Percentiles rank a stretch among this genome's conserved stretches.
phyloP scores from a whole-genome alignment of 2,113 vertebrate species.

The Recurvirostra avosetta region DNA sequence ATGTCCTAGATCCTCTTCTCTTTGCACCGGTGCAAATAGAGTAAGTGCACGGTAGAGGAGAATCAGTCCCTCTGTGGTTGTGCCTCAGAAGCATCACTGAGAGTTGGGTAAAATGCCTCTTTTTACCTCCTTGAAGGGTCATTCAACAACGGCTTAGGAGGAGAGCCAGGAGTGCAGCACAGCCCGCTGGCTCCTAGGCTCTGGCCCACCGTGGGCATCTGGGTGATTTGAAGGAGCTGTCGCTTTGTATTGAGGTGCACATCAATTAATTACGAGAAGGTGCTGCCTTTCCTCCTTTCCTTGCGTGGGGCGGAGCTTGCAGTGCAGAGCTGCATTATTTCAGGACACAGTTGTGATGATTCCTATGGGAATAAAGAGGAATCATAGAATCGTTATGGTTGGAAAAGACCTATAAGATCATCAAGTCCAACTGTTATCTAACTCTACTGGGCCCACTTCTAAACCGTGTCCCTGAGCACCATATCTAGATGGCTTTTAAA shows the following conservation, averaged over 20 bases:
- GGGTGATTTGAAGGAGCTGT: neutral
- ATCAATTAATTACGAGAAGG: neutral
- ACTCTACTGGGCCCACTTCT: too few relatives aligned
- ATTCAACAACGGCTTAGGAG: rapidly evolving
- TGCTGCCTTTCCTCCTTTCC: neutral
- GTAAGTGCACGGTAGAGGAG: neutral
- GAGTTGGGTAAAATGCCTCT: neutral
- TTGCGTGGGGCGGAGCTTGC: neutral
- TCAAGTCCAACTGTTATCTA: too few relatives aligned
- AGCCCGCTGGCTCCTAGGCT: neutral
- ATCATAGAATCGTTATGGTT: too few relatives aligned
- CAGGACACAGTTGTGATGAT: neutral
- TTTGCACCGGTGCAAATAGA: neutral
- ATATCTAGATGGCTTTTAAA: too few relatives aligned
- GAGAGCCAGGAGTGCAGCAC: neutral
- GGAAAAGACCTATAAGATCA: too few relatives aligned
- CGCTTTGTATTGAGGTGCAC: rapidly evolving
- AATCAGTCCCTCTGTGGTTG: neutral
- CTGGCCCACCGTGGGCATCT: rapidly evolving
- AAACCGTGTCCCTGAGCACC: too few relatives aligned
- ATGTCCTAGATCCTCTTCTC: neutral
- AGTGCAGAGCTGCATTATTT: neutral
- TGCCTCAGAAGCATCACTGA: too few relatives aligned
- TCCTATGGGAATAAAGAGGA: neutral
- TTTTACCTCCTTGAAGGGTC: neutral